A percentile compares a stretch with the other conserved stretches of the same genome.
Conservation (phyloP, 2,888 invertebrate species). For the Trachelus iudaicus region DNA sequence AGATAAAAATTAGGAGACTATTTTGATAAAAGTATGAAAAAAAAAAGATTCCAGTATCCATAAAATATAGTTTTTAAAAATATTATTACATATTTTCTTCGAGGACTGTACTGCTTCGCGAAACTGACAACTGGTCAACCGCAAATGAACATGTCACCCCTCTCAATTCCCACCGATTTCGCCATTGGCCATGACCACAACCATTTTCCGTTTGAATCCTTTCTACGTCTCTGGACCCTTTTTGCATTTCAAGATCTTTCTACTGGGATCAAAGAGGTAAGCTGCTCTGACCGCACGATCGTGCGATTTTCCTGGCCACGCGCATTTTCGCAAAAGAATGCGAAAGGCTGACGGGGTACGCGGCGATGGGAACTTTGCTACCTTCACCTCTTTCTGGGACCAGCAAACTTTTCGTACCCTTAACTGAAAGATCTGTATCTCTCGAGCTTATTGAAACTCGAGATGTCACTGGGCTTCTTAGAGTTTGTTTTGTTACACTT, state of each 20-base stretch:
- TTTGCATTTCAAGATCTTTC: slow-evolving; percentile 47
- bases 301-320: slow-evolving; percentile 44
- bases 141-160: slow-evolving; percentile 65
- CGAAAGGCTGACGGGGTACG: slow-evolving; percentile 12
- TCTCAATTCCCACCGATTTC: slow-evolving; percentile 57
- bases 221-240: slow-evolving; percentile 38
- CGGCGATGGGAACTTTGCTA: slow-evolving; percentile 22
- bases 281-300: slow-evolving; percentile 30
- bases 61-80: not conserved
- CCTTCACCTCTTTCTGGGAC: slow-evolving; percentile 17
- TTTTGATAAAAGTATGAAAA: not conserved
- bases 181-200: slow-evolving; percentile 28
- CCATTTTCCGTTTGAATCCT: slow-evolving; percentile 34
- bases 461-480: slow-evolving; percentile 25
- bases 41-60: not conserved
- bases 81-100: not conserved
- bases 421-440: slow-evolving; percentile 22
- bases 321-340: slow-evolving; percentile 39
- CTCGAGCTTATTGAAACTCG: slow-evolving; percentile 23
- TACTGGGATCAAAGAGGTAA: slow-evolving; percentile 53
- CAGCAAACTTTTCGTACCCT: slow-evolving; percentile 23
- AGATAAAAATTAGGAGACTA: not conserved
- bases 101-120: not conserved
- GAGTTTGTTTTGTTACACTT: slow-evolving; percentile 25
- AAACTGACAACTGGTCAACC: slow-evolving; percentile 59